These are phyloP conservation scores for Parnassius smintheus DNA, from an alignment of 2,888 invertebrate genomes.

Conservation along the genomic window DNA sequence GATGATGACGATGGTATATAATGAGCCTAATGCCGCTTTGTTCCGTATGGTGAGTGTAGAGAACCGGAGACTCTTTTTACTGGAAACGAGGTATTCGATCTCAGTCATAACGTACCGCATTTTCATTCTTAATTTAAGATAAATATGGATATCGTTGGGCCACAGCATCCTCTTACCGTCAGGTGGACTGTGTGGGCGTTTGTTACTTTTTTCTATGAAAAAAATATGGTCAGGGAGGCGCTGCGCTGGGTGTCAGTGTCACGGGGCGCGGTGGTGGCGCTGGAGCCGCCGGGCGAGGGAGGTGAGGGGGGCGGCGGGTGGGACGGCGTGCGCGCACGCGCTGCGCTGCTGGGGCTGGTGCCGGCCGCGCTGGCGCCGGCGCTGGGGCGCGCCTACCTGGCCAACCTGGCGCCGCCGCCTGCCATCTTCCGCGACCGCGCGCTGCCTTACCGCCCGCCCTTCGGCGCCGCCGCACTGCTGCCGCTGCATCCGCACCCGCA, in stretches of 20 bases:
- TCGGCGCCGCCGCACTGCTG: slow-evolving; percentile 73
- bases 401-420: slow-evolving; percentile 91
- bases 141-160: too few relatives aligned
- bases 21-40: too few relatives aligned
- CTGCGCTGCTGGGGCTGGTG: slow-evolving; percentile 45
- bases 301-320: slow-evolving; percentile 54
- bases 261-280: slow-evolving; percentile 42
- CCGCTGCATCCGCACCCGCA: slow-evolving; percentile 58
- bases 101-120: too few relatives aligned
- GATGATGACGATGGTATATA: too few relatives aligned
- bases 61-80: too few relatives aligned
- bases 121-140: too few relatives aligned
- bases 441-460: slow-evolving; percentile 91
- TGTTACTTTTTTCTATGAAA: slow-evolving; percentile 18
- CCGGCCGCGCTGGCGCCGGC: slow-evolving; percentile 41
- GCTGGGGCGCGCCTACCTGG: slow-evolving; percentile 86
- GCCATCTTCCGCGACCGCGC: slow-evolving; percentile 86
- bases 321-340: slow-evolving; percentile 38
- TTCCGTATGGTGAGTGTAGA: too few relatives aligned
- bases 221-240: slow-evolving; percentile 31
- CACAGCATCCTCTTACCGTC: too few relatives aligned
- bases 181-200: not conserved
- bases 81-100: too few relatives aligned
- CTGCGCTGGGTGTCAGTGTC: slow-evolving; percentile 84
- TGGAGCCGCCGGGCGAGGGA: slow-evolving; percentile 77